Base-by-base conservation (phyloP, 2,797 vertebrate genomes). In the Caiman crocodilus region DNA sequence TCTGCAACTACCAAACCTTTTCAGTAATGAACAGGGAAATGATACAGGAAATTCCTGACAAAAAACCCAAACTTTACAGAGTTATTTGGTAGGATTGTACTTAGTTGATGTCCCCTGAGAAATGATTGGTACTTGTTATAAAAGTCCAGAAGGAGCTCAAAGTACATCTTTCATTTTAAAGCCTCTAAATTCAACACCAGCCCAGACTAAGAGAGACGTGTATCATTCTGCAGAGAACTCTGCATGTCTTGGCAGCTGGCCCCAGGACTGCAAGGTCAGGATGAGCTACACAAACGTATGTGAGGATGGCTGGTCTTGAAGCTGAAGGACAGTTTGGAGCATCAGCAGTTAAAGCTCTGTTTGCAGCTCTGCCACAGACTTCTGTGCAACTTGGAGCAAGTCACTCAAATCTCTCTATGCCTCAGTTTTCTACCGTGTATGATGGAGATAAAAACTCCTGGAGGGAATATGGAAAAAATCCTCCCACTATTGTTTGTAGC, bases 21-120 rank as follows among this genome's bases (percentile, higher is more conserved):
- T 42, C 32, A 71, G 14, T 35, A 71, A 71, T 35, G 20, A 20
- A 79, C 16, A 18, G 28, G 58, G 61, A 78, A 32, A 20, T 0
- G 1, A 25, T 14, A 57, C 42, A 50, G 76, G 25, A 30, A 3
- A 28, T 71, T 32, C 50, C 0, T 57, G 1, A 15, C 0, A 0
- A 17, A 81, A 7, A 16, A 15, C 65, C 0, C 3, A 50, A 50
- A 50, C 67, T 21, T 5, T 21, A 35, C 42, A 21, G 32, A 23
- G 13, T 5, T 8, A 32, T 42, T 78, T 15, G 16, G 28, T 7
- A 1, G 7, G 63, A 32, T 17, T 80, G 42, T 17, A 30, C 35
- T 0, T 26, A 76, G 35, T 57, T 2, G 0, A 30, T 13, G 79
- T 50, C 91, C 69, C 87, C 75, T 1, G 0, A 18, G 15, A 28